These are phyloP conservation scores for Phocides pigmalion DNA, from an alignment of 1,140 invertebrate species.

Conservation along the genomic window DNA sequence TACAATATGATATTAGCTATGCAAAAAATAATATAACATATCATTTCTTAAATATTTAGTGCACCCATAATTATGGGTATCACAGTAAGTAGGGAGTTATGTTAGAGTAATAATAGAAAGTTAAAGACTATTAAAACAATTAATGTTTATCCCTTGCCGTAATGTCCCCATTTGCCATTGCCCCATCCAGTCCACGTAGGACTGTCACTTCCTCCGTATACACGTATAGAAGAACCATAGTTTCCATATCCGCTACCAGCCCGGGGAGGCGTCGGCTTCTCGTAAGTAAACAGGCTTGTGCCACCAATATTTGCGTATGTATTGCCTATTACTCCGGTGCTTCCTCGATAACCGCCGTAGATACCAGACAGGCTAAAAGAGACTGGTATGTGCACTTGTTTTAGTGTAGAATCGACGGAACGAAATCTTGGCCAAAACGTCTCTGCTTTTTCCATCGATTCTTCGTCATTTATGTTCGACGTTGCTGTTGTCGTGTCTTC, in stretches of 20 bases:
- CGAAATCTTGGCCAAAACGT: conserved; percentile 66
- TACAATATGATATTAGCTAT: no score
- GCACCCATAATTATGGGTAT: no score
- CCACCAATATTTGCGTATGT: conserved; percentile 52
- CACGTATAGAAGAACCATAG: conserved; percentile 48
- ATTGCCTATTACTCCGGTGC: conserved; percentile 48
- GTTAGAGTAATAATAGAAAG: no score
- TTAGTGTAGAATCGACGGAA: conserved; percentile 39
- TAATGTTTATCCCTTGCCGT: conserved; percentile 74
- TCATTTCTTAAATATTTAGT: no score
- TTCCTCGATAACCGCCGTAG: conserved; percentile 51
- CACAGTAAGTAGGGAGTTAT: no score
- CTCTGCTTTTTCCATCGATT: conserved; percentile 50
- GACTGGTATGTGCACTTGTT: conserved; percentile 62
- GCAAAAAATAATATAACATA: no score
- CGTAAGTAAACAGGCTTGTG: conserved; percentile 35
- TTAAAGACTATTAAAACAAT: no score
- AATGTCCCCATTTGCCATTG: conserved; percentile 77
- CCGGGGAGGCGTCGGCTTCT: conserved; percentile 50
- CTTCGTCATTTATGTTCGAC: conserved; percentile 18
- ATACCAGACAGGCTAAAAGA: conserved; percentile 64
- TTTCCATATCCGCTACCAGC: conserved; percentile 59
- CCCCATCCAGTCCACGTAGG: conserved; percentile 73
- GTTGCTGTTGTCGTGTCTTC: conserved; percentile 30
- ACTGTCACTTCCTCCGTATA: conserved; percentile 51